Conservation (phyloP, 1,140 invertebrate genomes). For the Oncopeltus fasciatus region DNA sequence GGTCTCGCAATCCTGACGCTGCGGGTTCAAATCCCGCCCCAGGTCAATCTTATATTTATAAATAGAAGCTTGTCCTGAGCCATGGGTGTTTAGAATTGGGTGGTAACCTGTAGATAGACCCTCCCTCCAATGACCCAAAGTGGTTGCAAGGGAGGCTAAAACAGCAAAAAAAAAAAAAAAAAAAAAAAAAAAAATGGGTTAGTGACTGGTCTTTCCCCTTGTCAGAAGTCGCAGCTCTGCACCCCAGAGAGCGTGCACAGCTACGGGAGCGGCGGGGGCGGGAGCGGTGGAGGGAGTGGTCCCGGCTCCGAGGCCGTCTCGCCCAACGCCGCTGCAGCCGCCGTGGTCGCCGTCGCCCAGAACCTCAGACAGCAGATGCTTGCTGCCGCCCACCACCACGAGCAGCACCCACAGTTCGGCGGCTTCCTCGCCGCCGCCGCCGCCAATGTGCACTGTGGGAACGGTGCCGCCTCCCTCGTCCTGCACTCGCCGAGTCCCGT, state of each 20-base stretch:
- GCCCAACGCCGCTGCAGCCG: constrained; percentile 45
- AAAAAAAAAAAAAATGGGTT: too few species aligned
- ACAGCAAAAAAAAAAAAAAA: too few species aligned
- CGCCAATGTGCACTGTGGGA: constrained; percentile 16
- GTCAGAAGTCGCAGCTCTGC: constrained; percentile 13
- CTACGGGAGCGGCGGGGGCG: constrained; percentile 30
- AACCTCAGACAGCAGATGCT: constrained; percentile 54
- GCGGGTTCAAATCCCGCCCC: too few species aligned
- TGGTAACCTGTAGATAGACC: too few species aligned
- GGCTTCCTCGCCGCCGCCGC: constrained; percentile 15
- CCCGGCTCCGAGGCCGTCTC: constrained; percentile 47
- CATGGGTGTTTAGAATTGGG: too few species aligned
- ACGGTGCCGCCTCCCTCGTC: constrained; percentile 17
- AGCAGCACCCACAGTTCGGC: constrained; percentile 31
- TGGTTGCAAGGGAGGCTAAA: too few species aligned
- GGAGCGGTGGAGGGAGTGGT: constrained; percentile 34
- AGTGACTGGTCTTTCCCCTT: too few species aligned
- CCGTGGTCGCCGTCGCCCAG: constrained; percentile 56
- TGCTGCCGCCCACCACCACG: constrained; percentile 42
- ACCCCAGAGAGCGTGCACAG: constrained; percentile 28
- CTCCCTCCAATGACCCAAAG: too few species aligned
- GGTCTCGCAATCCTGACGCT: too few species aligned
- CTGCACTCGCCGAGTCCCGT: constrained; percentile 21
- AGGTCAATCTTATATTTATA: too few species aligned
- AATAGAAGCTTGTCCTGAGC: too few species aligned